A percentile compares a stretch with the other conserved stretches of the same genome.
phyloP scores from a whole-genome alignment of 1,140 invertebrate genomes.

The Drosophila sulfurigaster region DNA sequence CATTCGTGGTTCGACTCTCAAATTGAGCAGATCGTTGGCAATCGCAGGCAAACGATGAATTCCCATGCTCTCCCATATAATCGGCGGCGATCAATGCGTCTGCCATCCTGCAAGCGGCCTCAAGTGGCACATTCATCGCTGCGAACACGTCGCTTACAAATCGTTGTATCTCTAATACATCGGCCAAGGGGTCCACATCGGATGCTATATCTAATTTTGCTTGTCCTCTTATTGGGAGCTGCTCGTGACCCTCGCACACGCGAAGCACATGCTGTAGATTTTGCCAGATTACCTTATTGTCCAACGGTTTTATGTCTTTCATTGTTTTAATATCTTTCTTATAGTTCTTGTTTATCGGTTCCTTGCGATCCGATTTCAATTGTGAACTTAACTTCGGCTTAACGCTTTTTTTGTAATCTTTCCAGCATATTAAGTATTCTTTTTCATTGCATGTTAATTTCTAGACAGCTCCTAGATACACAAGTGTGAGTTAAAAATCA shows the following conservation, averaged over 20 bases:
- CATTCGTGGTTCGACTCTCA: constrained; percentile 61
- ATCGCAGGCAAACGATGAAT: constrained; percentile 84
- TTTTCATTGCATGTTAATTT: too few species aligned
- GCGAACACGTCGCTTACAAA: constrained; percentile 53
- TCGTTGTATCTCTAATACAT: constrained; percentile 47
- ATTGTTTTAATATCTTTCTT: too few species aligned
- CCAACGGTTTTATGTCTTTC: too few species aligned
- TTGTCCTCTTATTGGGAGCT: too few species aligned
- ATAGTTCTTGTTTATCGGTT: too few species aligned
- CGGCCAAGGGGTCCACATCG: constrained; percentile 11
- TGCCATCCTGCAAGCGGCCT: constrained; percentile 89
- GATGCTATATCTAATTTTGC: too few species aligned
- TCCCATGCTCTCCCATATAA: constrained; percentile 93
- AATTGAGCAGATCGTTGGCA: constrained; percentile 43
- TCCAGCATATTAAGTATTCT: constrained; percentile 22
- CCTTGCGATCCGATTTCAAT: too few species aligned
- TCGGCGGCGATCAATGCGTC: constrained; percentile 93
- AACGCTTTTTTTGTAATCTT: constrained; percentile 24
- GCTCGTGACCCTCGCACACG: too few species aligned
- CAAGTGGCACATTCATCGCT: constrained; percentile 48
- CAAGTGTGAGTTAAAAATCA: too few species aligned
- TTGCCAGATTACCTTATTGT: constrained; percentile 31
- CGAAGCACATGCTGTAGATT: constrained; percentile 39
- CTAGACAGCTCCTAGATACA: too few species aligned
- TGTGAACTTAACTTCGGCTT: too few species aligned